These are phyloP conservation scores for Phthorimaea operculella DNA, from an alignment of 1,140 invertebrate species.

Conservation along the genomic window DNA sequence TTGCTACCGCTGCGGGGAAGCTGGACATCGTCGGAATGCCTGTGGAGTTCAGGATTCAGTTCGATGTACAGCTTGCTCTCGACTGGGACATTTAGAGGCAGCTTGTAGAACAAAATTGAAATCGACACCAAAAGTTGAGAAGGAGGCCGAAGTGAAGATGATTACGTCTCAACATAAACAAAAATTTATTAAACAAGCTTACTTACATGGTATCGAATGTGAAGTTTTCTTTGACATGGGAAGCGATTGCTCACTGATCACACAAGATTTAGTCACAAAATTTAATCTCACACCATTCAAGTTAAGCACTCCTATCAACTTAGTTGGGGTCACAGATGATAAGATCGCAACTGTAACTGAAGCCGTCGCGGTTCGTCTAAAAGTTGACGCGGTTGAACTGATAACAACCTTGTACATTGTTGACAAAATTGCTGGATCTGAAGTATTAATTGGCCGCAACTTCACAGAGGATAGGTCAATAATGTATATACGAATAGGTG, in stretches of 20 bases:
- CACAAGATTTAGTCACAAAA: not conserved
- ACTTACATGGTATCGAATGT: slow-evolving; percentile 3
- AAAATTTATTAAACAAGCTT: slow-evolving; percentile 12
- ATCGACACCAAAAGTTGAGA: slow-evolving; percentile 8
- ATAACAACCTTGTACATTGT: slow-evolving; percentile 9
- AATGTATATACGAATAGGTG: slow-evolving; percentile 12
- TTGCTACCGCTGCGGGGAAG: slow-evolving; percentile 13
- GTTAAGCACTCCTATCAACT: slow-evolving; percentile 5
- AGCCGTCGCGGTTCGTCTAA: slow-evolving; percentile 1
- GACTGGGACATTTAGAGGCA: slow-evolving; percentile 13
- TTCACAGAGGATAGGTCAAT: slow-evolving; percentile 7
- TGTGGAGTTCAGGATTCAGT: slow-evolving; percentile 10
- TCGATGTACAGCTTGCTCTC: slow-evolving; percentile 8
- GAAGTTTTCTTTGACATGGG: slow-evolving; percentile 17
- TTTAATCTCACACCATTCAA: not conserved
- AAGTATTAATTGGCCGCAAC: slow-evolving; percentile 16
- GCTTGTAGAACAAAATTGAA: slow-evolving; percentile 11
- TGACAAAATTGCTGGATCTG: slow-evolving; percentile 6
- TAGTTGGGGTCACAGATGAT: slow-evolving; percentile 9
- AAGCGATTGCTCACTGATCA: slow-evolving; percentile 12
- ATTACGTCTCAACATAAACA: slow-evolving; percentile 3
- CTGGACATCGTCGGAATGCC: slow-evolving; percentile 7
- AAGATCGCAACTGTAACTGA: not conserved
- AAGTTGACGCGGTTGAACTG: slow-evolving; percentile 13
- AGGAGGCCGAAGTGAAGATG: slow-evolving; percentile 13